Evolutionary conservation across 2,113 vertebrate genomes (phyloP), one percentile per base, ranked within the genome.

Genomic region (Pelmatolapia mariae): DNA sequence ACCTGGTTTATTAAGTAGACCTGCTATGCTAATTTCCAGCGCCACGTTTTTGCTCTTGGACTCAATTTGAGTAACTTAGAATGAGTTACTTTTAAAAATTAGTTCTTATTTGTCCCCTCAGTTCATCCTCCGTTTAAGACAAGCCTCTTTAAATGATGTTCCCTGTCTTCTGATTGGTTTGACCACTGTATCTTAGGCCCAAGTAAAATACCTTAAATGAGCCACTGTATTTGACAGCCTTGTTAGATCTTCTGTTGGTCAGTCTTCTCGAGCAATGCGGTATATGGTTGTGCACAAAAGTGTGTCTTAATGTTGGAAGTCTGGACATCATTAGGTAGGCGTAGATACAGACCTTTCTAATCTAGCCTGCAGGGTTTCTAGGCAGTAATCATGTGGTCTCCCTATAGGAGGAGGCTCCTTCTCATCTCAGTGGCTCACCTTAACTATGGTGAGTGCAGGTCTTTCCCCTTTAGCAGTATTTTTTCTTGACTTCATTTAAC

Each of bases 391-490:
- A 40, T 31, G 38, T 43, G 47, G 19, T 57, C 19, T 82, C 31
- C 80, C 59, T 6, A 2, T 87, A 88, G 86, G 86, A 87, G 36
- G 59, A 12, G 24, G 53, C 71, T 87, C 29, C 45, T 73, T 54
- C 57, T 81, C 59, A 81, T 59, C 45, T 84, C 52, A 47, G 24
- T 19, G 29, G 61, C 26, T 84, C 61, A 73, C 93, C 95, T 94
- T 92, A 91, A 90, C 93, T 82, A 26, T 59, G 40, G 56, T 47
- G 26, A 76, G 82, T 88, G 47, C 53, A 85, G 90, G 89, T 84
- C 82, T 92, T 80, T 90, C 68, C 86, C 92, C 93, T 86, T 87
- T 8, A 89, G 89, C 84, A 24, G 87, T 89, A n/a, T 82, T 76
- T 79, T 87, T 81, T n/a, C 73, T 78, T 85, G 78, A 63, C 84